Evolutionary conservation across 2,888 invertebrate genomes (phyloP).

Genomic region (Acanthosepion lycidas): DNA sequence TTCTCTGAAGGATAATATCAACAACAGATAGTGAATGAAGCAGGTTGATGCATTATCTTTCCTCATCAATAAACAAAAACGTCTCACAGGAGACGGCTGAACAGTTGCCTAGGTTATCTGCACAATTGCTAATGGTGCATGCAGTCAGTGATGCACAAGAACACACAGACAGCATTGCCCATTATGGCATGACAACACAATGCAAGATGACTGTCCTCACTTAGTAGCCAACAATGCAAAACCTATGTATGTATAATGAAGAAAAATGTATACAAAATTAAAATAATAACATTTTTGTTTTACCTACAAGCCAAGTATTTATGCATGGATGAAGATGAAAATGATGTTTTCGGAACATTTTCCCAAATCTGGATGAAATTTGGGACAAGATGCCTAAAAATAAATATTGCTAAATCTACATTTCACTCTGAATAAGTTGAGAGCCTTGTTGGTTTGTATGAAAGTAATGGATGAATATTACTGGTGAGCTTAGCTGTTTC

Average conservation of each 20-base stretch:
- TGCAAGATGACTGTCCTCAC: background rate
- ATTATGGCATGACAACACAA: background rate
- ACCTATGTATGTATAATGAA: background rate
- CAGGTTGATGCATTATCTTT: conserved; percentile 3
- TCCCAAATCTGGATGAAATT: no score
- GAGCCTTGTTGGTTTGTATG: no score
- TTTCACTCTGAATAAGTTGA: no score
- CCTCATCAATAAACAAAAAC: background rate
- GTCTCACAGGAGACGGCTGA: background rate
- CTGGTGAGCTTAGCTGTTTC: no score
- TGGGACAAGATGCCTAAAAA: no score
- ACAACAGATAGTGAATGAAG: background rate
- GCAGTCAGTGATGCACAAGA: background rate
- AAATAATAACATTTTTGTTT: no score
- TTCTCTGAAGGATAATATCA: background rate
- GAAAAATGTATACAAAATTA: background rate
- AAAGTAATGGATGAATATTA: no score
- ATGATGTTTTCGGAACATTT: no score
- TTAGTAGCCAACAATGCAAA: background rate
- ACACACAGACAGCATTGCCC: background rate
- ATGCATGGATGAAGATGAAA: no score
- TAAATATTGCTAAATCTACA: no score
- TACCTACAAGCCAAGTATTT: no score
- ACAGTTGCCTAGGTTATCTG: background rate
- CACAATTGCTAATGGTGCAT: background rate